Conservation (phyloP, 1,140 invertebrate species). For the Daktulosphaira vitifoliae region DNA sequence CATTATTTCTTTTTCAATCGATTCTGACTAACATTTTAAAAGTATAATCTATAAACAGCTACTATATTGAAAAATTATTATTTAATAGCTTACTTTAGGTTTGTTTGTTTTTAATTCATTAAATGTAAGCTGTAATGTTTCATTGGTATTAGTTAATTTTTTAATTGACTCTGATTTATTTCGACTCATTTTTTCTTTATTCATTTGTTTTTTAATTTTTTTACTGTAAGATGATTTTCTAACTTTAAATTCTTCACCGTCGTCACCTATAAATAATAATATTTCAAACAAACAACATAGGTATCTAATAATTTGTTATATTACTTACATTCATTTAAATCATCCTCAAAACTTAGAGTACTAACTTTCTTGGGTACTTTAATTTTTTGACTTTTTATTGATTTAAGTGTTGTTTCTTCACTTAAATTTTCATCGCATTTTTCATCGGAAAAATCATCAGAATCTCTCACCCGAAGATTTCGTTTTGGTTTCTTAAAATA, state of each 20-base stretch:
- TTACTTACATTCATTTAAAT: conserved; percentile 58
- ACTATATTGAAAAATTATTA: conserved; percentile 33
- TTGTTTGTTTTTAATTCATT: conserved; percentile 35
- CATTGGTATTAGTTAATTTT: conserved; percentile 21
- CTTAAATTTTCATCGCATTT: conserved; percentile 57
- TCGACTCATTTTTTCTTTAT: conserved; percentile 51
- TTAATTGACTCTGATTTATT: conserved; percentile 44
- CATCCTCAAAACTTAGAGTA: conserved; percentile 69
- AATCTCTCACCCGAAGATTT: conserved; percentile 67
- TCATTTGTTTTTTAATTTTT: conserved; percentile 73
- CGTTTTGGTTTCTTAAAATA: conserved; percentile 79
- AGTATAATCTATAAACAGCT: too few species aligned
- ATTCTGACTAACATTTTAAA: conserved; percentile 33
- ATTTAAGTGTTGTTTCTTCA: conserved; percentile 44
- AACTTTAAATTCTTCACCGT: conserved; percentile 84
- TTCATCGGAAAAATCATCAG: conserved; percentile 62
- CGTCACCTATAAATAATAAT: conserved; percentile 51
- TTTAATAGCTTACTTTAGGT: conserved; percentile 37
- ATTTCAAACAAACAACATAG: neutral
- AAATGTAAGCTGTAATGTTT: conserved; percentile 28
- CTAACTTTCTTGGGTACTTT: conserved; percentile 51
- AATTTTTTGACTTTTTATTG: conserved; percentile 46
- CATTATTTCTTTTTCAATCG: conserved; percentile 45
- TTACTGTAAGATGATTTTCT: conserved; percentile 91
- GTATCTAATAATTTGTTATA: neutral